Evolutionary conservation across 2,797 vertebrate species (phyloP).

Genomic region (Odontamblyopus rebecca): DNA sequence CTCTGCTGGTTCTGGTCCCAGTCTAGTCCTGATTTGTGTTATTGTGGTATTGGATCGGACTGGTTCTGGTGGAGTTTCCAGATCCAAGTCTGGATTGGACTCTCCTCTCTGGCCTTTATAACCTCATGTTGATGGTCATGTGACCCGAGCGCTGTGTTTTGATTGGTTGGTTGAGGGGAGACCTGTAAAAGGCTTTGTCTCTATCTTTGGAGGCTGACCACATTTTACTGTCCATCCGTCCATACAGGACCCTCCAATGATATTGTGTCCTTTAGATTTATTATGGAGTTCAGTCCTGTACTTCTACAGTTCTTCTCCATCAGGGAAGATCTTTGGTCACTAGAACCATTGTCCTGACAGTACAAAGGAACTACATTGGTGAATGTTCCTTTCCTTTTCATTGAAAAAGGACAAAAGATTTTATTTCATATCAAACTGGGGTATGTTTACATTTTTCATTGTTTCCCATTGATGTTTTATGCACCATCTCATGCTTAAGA

Average conservation of each 20-base stretch:
- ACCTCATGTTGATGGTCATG: conserved; percentile 5
- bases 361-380: no score
- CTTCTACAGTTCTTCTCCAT: not conserved
- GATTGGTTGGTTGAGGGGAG: not conserved
- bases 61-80: conserved; percentile 3
- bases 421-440: no score
- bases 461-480: no score
- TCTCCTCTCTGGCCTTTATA: conserved; percentile 2
- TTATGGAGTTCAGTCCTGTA: not conserved
- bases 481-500: no score
- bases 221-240: conserved; percentile 5
- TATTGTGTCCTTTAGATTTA: not conserved
- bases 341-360: no score
- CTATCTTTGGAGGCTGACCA: conserved; percentile 5
- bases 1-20: conserved; percentile 3
- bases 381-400: no score
- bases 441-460: no score
- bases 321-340: not conserved
- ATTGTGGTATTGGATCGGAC: not conserved
- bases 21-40: not conserved
- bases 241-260: not conserved
- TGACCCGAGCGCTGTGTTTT: not conserved
- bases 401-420: no score
- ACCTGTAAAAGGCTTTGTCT: conserved; percentile 10
- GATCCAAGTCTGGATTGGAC: conserved; percentile 7